A percentile compares a stretch with the other conserved stretches of the same genome.
phyloP scores from a whole-genome alignment of 2,113 vertebrate species.

The Malaclemys terrapin region DNA sequence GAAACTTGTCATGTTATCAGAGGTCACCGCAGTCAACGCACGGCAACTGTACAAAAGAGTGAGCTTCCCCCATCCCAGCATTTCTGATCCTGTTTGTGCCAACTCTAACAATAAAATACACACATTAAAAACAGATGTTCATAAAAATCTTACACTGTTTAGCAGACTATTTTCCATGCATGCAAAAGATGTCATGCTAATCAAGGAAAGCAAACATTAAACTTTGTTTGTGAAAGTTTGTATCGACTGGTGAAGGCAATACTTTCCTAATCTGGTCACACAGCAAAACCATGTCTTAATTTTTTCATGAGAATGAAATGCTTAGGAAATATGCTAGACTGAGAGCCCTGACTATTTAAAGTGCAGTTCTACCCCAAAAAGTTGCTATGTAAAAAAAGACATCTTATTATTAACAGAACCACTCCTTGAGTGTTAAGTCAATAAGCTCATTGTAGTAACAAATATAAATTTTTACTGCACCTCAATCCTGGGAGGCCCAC shows the following conservation, averaged over 20 bases:
- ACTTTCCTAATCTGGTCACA: background rate
- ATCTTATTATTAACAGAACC: background rate
- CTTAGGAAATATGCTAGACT: background rate
- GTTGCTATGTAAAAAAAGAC: background rate
- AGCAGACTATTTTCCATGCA: background rate
- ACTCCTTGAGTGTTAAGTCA: background rate
- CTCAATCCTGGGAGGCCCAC: background rate
- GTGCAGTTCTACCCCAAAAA: background rate
- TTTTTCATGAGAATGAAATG: background rate
- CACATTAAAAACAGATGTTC: conserved; percentile 24
- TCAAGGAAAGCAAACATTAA: background rate
- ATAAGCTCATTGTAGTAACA: background rate
- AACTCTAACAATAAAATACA: conserved; percentile 44
- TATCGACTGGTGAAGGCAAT: background rate
- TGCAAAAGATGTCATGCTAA: conserved; percentile 6
- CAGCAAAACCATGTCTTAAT: background rate
- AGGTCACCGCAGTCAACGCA: background rate
- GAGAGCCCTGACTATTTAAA: background rate
- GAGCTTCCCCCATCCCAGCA: conserved; percentile 39
- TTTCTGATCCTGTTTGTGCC: conserved; percentile 21
- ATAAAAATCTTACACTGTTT: conserved; percentile 11
- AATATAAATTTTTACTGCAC: background rate
- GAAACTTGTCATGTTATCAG: conserved; percentile 37
- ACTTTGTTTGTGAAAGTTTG: background rate
- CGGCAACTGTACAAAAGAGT: background rate